Evolutionary conservation across 1,140 invertebrate genomes (phyloP).

Genomic region (Teleopsis dalmanni): DNA sequence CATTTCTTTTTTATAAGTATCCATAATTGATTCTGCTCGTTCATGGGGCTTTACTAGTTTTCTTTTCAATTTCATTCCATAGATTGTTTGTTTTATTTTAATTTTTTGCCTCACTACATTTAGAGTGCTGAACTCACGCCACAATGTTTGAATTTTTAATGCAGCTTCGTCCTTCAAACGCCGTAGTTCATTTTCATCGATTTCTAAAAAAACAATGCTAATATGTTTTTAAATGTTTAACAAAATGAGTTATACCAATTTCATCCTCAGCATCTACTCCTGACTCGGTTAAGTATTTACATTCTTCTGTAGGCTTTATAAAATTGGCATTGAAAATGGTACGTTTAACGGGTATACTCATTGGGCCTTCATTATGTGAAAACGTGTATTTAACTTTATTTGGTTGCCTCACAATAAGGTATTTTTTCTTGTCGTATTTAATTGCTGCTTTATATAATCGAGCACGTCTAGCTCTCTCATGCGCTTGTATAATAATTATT

Average conservation of each 20-base stretch:
- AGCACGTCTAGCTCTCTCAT: conserved; percentile 50
- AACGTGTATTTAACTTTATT: conserved; percentile 30
- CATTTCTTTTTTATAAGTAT: conserved; percentile 45
- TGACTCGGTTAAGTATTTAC: conserved; percentile 7
- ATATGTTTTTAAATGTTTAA: no score
- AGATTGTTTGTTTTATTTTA: conserved; percentile 38
- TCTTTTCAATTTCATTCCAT: conserved; percentile 43
- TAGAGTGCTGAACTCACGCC: conserved; percentile 43
- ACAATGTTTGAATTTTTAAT: conserved; percentile 46
- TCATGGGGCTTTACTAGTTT: conserved; percentile 19
- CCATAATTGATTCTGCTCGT: conserved; percentile 23
- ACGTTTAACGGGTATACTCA: conserved; percentile 36
- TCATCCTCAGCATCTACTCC: background rate
- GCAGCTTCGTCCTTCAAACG: conserved; percentile 28
- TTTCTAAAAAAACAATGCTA: no score
- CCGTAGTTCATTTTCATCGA: background rate
- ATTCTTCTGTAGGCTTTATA: conserved; percentile 21
- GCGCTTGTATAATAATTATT: conserved; percentile 48
- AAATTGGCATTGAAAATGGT: conserved; percentile 30
- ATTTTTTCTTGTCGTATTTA: conserved; percentile 23
- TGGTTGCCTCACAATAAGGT: conserved; percentile 19
- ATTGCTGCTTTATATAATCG: conserved; percentile 45
- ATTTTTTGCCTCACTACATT: conserved; percentile 34
- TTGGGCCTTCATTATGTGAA: conserved; percentile 30
- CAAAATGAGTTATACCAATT: background rate